These are phyloP conservation scores for Hetaerina americana DNA, from an alignment of 1,140 invertebrate genomes.

Conservation along the genomic window DNA sequence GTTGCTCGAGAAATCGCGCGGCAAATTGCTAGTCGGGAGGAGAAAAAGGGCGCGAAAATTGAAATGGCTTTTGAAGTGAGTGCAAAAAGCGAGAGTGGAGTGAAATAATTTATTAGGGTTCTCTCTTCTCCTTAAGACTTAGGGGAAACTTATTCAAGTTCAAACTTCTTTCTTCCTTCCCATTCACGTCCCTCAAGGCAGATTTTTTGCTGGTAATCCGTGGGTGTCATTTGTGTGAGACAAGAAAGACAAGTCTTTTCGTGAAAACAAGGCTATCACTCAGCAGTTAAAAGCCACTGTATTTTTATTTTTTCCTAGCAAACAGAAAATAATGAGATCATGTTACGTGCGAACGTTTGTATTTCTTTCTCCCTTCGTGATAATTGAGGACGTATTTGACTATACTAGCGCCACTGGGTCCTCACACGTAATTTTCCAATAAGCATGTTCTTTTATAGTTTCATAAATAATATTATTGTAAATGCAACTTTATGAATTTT, in stretches of 20 bases:
- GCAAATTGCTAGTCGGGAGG: background rate
- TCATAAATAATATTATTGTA: too few species aligned
- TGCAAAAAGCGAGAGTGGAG: background rate
- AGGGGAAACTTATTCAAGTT: background rate
- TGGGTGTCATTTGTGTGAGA: background rate
- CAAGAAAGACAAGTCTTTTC: background rate
- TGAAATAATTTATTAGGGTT: background rate
- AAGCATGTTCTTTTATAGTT: too few species aligned
- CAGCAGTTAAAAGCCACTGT: too few species aligned
- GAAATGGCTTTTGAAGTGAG: background rate
- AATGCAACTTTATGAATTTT: too few species aligned
- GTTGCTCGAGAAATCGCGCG: background rate
- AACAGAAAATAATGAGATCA: too few species aligned
- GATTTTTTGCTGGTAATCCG: background rate
- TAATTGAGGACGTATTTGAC: too few species aligned
- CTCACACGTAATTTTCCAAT: too few species aligned
- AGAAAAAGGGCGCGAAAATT: background rate
- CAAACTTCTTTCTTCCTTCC: background rate
- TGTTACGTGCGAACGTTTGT: too few species aligned
- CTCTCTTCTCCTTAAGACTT: background rate
- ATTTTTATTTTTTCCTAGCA: too few species aligned
- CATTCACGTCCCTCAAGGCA: background rate
- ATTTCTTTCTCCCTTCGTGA: too few species aligned
- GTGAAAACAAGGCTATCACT: background rate
- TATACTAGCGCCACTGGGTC: too few species aligned